phyloP scores from a whole-genome alignment of 2,113 vertebrate genomes.

The Gallinago paraguaiae region DNA sequence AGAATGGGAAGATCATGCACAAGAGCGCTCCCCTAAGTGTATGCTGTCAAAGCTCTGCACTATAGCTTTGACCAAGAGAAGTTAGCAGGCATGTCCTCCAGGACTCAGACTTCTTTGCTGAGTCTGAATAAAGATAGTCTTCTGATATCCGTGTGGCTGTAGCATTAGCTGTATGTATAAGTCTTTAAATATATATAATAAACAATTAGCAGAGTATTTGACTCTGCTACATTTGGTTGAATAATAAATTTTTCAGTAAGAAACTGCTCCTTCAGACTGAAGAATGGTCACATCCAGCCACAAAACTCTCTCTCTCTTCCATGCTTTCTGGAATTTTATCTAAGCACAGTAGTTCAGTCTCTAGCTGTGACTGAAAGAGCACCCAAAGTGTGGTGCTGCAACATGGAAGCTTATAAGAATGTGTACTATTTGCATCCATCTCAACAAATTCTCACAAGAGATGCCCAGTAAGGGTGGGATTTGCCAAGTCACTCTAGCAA shows the following conservation, averaged over 20 bases:
- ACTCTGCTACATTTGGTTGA: not conserved
- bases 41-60: not conserved
- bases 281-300: not conserved
- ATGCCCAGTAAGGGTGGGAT: not conserved
- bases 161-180: not conserved
- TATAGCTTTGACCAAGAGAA: not conserved
- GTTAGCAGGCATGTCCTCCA: not conserved
- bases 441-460: not conserved
- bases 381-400: not conserved
- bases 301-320: not conserved
- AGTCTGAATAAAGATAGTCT: not conserved
- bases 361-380: not conserved
- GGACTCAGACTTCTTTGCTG: not conserved
- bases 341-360: not conserved
- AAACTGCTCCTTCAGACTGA: not conserved
- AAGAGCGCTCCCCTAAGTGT: not conserved
- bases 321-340: not conserved
- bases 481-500: not conserved
- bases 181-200: not conserved
- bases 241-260: not conserved
- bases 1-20: not conserved
- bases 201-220: not conserved
- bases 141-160: not conserved
- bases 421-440: too few relatives aligned
- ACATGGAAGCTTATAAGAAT: not conserved